Base-by-base conservation (phyloP, 2,113 vertebrate species). In the Mobula birostris region DNA sequence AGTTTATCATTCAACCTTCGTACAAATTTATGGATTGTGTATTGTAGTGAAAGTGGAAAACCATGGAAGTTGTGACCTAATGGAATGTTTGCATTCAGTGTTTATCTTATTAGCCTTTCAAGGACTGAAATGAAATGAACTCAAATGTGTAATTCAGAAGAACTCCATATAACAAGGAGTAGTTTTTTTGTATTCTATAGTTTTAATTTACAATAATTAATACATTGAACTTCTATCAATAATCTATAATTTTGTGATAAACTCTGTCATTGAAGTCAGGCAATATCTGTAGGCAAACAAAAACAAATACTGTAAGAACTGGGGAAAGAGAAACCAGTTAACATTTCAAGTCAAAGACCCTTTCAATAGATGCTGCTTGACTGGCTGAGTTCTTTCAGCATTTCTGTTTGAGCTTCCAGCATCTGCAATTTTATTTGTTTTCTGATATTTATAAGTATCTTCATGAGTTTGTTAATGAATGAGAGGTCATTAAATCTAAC, bases 171-270 rank as follows among this genome's bases (percentile, higher is more conserved):
- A 27, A 85, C 14, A 24, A 58, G 48, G 48, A 58, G 12, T 85
- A 61, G 0, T 85, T 85, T 85, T 85, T 85, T 85, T 48, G 24
- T 61, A 9, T 29, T 12, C 12, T 85, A 61, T 85, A 29, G 56
- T 27, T 61, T 85, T 56, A 29, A 58, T 27, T 85, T 61, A 58
- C 56, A 85, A 29, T 85, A 58, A 29, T 85, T 61, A 29, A 61
- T 29, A 29, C 61, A 11, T 85, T 85, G 12, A 85, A 85, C 21
- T 61, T 29, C 24, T 85, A 85, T 56, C 40, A 56, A 7, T 85
- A 48, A 17, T 79, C 77, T 82, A 15, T 82, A 82, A 82, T 82
- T 80, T 80, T 85, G 82, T 85, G 82, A 58, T 58, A 85, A 85
- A 61, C 17, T 40, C 21, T 61, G 19, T 12, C 48, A 82, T 36